Base-by-base conservation (phyloP, 2,888 invertebrate genomes). In the Sicus ferrugineus region DNA sequence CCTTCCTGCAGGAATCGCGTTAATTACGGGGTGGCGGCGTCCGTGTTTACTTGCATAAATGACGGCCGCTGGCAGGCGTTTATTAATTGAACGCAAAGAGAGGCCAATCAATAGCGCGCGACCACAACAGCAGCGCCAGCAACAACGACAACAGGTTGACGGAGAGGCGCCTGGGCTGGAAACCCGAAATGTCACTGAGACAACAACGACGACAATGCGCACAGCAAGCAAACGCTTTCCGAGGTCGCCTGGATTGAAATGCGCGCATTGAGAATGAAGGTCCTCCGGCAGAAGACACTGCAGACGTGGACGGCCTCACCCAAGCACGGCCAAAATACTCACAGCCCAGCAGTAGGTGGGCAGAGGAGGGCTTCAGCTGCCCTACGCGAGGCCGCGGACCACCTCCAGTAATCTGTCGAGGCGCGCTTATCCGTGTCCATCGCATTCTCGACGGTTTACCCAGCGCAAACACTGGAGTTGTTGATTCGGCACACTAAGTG, bases 401-500 rank as follows among this genome's bases (percentile, higher is more conserved):
- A 9, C 14, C 34, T 34, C 34, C 34, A 2, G 14, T 14, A 34
- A 7, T 34, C 34, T 34, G 34, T 34, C 14, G 34, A 7, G 7
- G 14, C 34, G 14, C 42, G 14, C 42, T 3, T 4, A 42, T 16
- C 14, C 38, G 26, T 19, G 59, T 31, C 23, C 34, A 14, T 42
- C 23, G 23, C 16, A 38, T 3, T n/a, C 46, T 46, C n/a, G 28
- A 42, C 64, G 34, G 31, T 34, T n/a, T n/a, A n/a, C n/a, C 19
- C 7, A 16, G n/a, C 23, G 65, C 14, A 31, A 65, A 65, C 54
- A 65, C 54, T 65, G 11, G 38, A 19, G 26, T 23, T 30, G 31
- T n/a, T 34, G 54, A 65, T 65, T 65, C 54, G 65, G 42, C 34
- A 21, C 54, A 54, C 62, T 62, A 62, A 62, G 6, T 38, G 62